Evolutionary conservation across 2,113 vertebrate species (phyloP), one percentile per base, ranked within the genome.

Genomic region (Calidris pygmaea): DNA sequence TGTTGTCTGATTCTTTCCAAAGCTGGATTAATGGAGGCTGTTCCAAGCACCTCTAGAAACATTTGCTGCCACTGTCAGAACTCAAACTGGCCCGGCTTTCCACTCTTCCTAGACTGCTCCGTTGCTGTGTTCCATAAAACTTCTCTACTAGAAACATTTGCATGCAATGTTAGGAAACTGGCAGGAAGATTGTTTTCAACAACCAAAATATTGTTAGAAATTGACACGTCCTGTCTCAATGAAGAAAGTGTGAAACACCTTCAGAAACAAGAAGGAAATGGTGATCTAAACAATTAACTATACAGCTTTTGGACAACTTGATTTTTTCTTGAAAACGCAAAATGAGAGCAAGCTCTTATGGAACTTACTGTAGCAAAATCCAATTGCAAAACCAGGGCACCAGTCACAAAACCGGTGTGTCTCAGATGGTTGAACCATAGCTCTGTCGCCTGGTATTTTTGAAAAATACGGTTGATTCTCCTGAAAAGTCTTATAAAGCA

Each of bases 151-250:
- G 45, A 90, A 56, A 32, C n/a, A 34, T 32, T 68, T 60, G 11
- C 3, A 32, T 20, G 50, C 21, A 70, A 14, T 32, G 21, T 55
- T 50, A 66, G 24, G 47, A 93, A 63, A 39, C 1, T 56, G 67
- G 14, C 35, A 79, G 45, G 71, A 83, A 80, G 72, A 35, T 7
- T 48, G 29, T 32, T 58, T 80, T 88, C 65, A 92, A 73, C 16
- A 66, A 68, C 32, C 9, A 65, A 93, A 82, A 67, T 26, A 53
- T 16, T 45, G n/a, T 45, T 74, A n/a, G 66, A 88, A 89, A 68
- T 50, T 30, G n/a, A 43, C 15, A 34, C 0, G 0, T 48, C 24
- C 34, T 83, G 29, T 11, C 29, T 83, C 19, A 53, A 6, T 21
- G 48, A 92, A 17, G 12, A n/a, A 83, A 3, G 0, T 21, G 34